A percentile compares a stretch with the other conserved stretches of the same genome.
Evolutionary conservation across 2,113 vertebrate genomes (phyloP).

Genomic region (Catharus fuscescens): DNA sequence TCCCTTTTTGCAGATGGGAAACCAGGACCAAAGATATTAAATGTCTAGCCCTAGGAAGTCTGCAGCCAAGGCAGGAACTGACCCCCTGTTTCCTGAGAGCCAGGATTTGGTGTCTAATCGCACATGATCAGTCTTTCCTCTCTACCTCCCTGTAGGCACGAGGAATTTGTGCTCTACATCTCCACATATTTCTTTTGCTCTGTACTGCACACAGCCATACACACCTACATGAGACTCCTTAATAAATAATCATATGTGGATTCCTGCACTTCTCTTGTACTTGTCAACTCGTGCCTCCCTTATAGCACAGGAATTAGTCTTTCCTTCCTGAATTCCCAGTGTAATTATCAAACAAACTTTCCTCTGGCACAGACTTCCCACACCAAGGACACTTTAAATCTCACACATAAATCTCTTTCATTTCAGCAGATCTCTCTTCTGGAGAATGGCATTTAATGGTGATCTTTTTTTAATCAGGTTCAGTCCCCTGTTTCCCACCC

Average conservation of each 20-base stretch:
- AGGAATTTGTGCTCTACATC: conserved; percentile 43
- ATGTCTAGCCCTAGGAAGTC: conserved; percentile 37
- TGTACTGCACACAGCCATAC: background rate
- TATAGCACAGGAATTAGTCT: conserved; percentile 2
- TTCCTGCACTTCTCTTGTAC: background rate
- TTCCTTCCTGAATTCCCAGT: conserved; percentile 45
- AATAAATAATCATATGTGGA: conserved; percentile 14
- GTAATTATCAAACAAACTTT: conserved; percentile 30
- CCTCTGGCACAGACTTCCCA: conserved; percentile 32
- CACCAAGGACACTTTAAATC: conserved; percentile 27
- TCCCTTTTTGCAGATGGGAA: conserved; percentile 26
- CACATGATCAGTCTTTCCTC: conserved; percentile 63
- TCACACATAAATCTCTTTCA: conserved; percentile 54
- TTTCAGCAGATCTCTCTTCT: conserved; percentile 18
- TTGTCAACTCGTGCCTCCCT: conserved; percentile 44
- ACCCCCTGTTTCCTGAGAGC: conserved; percentile 42
- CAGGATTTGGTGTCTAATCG: background rate
- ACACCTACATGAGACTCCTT: conserved; percentile 26
- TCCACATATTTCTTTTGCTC: conserved; percentile 29
- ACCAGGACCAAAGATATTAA: conserved; percentile 29
- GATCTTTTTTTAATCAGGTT: conserved; percentile 64
- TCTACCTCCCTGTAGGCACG: conserved; percentile 48
- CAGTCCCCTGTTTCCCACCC: conserved; percentile 29
- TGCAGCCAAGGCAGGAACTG: conserved; percentile 46
- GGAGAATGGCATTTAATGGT: conserved; percentile 11